Evolutionary conservation across 2,888 invertebrate species (phyloP).

Genomic region (Nysson spinosus): DNA sequence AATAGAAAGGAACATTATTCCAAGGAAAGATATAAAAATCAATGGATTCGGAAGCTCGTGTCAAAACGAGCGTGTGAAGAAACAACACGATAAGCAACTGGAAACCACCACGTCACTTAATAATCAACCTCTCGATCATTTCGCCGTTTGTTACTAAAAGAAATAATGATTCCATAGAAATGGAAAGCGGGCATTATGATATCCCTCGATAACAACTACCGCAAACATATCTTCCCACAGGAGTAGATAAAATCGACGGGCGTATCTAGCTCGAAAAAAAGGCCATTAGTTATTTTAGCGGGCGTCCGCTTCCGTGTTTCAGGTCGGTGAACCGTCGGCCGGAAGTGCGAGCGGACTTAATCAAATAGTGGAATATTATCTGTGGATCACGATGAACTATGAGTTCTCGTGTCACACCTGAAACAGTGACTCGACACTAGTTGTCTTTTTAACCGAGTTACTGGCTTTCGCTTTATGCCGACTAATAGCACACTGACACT

Average conservation of each 20-base stretch:
- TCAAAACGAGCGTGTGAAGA: too few species aligned
- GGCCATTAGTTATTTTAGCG: conserved; percentile 5
- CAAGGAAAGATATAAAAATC: too few species aligned
- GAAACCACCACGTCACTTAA: too few species aligned
- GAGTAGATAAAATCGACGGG: conserved; percentile 4
- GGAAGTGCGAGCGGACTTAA: conserved; percentile 2
- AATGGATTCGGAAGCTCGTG: too few species aligned
- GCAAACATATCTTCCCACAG: not conserved
- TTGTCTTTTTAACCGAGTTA: conserved; percentile 41
- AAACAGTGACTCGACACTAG: conserved; percentile 26
- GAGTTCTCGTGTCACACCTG: conserved; percentile 13
- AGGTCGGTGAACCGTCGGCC: not conserved
- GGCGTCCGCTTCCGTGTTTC: conserved; percentile 8
- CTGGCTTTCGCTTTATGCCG: conserved; percentile 34
- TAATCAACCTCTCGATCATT: too few species aligned
- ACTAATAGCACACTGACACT: conserved; percentile 34
- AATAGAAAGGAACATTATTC: too few species aligned
- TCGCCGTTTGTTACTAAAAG: too few species aligned
- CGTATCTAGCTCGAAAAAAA: not conserved
- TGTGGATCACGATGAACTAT: conserved; percentile 4
- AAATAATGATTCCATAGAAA: too few species aligned
- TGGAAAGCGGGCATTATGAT: too few species aligned
- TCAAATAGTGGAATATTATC: conserved; percentile 28
- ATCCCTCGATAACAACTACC: too few species aligned
- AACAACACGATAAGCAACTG: too few species aligned